phyloP scores from a whole-genome alignment of 2,888 invertebrate genomes.

The Halictus quadricinctus region DNA sequence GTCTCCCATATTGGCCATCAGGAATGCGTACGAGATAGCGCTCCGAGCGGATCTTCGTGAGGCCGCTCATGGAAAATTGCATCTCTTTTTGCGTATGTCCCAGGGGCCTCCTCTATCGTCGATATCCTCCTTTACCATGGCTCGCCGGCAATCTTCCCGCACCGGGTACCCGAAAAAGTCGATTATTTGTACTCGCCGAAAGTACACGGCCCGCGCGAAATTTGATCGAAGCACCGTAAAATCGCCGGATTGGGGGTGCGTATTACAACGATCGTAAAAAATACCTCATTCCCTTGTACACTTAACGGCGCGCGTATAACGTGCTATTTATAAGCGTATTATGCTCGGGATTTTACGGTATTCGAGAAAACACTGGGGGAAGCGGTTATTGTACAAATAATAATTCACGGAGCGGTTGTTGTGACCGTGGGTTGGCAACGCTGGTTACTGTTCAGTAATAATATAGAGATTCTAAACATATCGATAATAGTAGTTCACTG shows the following conservation, averaged over 20 bases:
- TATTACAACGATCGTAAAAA: background rate
- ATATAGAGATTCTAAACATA: too few relatives aligned
- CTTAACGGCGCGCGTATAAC: background rate
- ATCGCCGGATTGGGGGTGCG: background rate
- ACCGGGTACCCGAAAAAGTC: background rate
- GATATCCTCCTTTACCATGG: too few relatives aligned
- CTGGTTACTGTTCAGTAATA: too few relatives aligned
- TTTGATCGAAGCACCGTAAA: slow-evolving; percentile 3
- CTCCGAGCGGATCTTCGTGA: slow-evolving; percentile 50
- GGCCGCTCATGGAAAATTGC: slow-evolving; percentile 41
- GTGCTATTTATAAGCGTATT: background rate
- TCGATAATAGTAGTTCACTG: too few relatives aligned
- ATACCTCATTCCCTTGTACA: background rate
- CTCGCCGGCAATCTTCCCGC: background rate
- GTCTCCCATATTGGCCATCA: slow-evolving; percentile 58
- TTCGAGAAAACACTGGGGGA: background rate
- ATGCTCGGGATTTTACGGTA: background rate
- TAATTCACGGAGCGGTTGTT: too few relatives aligned
- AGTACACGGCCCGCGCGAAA: background rate
- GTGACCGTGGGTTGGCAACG: too few relatives aligned
- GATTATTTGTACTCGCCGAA: background rate
- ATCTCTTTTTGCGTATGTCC: slow-evolving; percentile 5
- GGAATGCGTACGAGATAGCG: slow-evolving; percentile 64
- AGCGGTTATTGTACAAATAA: background rate
- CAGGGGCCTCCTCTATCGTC: background rate